phyloP scores from a whole-genome alignment of 2,113 vertebrate genomes.

The Leptodactylus fuscus region DNA sequence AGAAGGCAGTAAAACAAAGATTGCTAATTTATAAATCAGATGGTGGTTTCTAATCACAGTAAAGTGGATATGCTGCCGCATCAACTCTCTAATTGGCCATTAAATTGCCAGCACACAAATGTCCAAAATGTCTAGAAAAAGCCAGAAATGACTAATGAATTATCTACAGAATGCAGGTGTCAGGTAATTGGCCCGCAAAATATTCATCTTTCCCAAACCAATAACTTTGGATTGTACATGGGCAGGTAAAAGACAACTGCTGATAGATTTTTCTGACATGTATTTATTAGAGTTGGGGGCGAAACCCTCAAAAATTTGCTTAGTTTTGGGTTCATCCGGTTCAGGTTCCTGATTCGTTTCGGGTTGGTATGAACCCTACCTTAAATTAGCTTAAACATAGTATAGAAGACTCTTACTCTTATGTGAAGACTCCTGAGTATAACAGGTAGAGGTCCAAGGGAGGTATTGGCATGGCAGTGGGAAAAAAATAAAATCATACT shows the following conservation, averaged over 20 bases:
- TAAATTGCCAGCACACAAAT: slow-evolving; percentile 50
- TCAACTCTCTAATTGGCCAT: slow-evolving; percentile 49
- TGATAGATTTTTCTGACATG: not conserved
- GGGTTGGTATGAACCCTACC: too few relatives aligned
- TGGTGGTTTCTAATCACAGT: slow-evolving; percentile 52
- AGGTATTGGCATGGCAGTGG: too few relatives aligned
- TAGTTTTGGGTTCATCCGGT: too few relatives aligned
- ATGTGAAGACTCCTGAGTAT: too few relatives aligned
- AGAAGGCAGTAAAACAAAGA: slow-evolving; percentile 55
- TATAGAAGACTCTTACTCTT: too few relatives aligned
- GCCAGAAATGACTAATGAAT: slow-evolving; percentile 40
- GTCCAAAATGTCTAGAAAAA: slow-evolving; percentile 41
- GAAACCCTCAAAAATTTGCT: too few relatives aligned
- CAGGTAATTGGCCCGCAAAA: not conserved
- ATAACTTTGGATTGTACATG: not conserved
- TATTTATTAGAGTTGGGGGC: too few relatives aligned
- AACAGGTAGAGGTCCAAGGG: too few relatives aligned
- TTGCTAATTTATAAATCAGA: slow-evolving; percentile 56
- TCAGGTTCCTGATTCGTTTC: too few relatives aligned
- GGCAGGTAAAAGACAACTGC: not conserved
- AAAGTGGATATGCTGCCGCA: slow-evolving; percentile 41
- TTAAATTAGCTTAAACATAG: too few relatives aligned
- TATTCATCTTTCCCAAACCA: not conserved
- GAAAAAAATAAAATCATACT: too few relatives aligned
- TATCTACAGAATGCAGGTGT: slow-evolving; percentile 33